Evolutionary conservation across 1,140 invertebrate species (phyloP), one percentile per base, ranked within the genome.

Genomic region (Drosophila prosaltans): DNA sequence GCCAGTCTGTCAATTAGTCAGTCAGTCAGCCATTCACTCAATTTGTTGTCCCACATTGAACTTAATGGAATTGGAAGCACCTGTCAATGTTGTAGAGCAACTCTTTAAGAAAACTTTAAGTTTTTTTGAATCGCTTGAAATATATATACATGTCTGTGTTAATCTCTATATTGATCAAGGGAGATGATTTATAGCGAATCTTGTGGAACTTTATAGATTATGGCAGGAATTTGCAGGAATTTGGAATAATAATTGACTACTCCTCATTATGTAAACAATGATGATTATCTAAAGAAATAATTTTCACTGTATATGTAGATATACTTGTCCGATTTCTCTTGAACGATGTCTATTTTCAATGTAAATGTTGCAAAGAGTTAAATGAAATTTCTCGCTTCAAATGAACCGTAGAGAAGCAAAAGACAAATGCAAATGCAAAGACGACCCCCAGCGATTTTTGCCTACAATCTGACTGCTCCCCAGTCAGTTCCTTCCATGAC

Each of bases 331-430:
- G 62, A 78, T 77, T 77, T 72, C 24, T 21, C 30, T 71, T 64
- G 76, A 88, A 72, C 59, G 72, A 80, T 83, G 69, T 80, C 80
- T 83, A 86, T 86, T 83, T 86, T 62, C 61, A 70, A 72, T 69
- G 76, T 69, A 77, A 86, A 86, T 86, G 82, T 69, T 45, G 75
- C 82, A 82, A 61, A 77, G 70, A 79, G 78, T 40, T 45, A 28
- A 41, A 58, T 41, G 69, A 80, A 69, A 88, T 82, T 58, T 59
- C 51, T 69, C 54, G 58, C 36, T 63, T 67, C 67, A 86, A 88
- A 74, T 82, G 80, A 83, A 69, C 79, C 83, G 68, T 68, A 65
- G 51, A 62, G 43, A 6, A 36, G 2, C 28, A 30, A 26, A 26
- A 41, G 39, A 54, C 68, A 30, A 59, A 16, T 16, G 16, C 16